Conservation (phyloP, 2,888 invertebrate species). For the Vesta saturnalis region DNA sequence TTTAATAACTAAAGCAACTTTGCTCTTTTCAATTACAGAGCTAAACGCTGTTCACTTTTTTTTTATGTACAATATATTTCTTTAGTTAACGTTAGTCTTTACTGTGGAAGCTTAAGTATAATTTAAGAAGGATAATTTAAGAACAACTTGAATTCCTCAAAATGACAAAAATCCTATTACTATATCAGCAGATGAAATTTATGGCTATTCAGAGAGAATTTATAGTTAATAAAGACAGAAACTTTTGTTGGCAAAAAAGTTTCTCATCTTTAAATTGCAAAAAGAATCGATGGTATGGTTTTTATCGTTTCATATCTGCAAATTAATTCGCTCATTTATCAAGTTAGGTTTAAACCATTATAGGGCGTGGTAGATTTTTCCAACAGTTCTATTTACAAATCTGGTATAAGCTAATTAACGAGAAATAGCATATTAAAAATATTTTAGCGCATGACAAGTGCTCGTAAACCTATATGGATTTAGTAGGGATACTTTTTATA, state of each 20-base stretch:
- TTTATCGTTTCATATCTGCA: not conserved
- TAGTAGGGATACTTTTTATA: no score
- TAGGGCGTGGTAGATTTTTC: not conserved
- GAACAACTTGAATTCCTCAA: not conserved
- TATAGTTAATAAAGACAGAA: not conserved
- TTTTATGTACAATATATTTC: no score
- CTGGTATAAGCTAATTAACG: not conserved
- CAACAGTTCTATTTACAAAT: not conserved
- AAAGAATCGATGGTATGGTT: not conserved
- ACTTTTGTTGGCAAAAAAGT: not conserved
- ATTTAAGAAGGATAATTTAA: not conserved
- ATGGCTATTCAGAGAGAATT: slow-evolving; percentile 1
- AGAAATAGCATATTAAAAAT: no score
- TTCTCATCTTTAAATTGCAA: not conserved
- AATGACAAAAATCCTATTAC: slow-evolving; percentile 1
- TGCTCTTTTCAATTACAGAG: no score
- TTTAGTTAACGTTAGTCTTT: not conserved
- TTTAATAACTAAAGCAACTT: no score
- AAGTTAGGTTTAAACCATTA: not conserved
- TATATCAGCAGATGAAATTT: not conserved
- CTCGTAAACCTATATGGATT: no score
- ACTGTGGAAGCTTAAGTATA: not conserved
- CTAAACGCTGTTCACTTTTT: no score
- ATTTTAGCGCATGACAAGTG: no score
- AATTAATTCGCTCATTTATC: slow-evolving; percentile 1